phyloP scores from a whole-genome alignment of 2,113 vertebrate species.

The Nesospiza acunhae region DNA sequence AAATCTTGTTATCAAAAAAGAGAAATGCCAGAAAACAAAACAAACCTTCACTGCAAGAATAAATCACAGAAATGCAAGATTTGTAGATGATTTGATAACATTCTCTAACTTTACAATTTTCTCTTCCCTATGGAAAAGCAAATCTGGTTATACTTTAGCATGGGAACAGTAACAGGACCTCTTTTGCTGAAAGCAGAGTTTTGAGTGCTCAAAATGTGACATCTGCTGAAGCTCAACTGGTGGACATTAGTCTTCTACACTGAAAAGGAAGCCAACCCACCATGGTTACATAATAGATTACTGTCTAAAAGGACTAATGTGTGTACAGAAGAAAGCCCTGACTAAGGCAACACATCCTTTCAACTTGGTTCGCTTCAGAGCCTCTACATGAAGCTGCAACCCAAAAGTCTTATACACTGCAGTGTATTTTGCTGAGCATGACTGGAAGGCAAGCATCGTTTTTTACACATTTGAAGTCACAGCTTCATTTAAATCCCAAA shows the following conservation, averaged over 20 bases:
- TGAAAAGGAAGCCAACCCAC: neutral
- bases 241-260: neutral
- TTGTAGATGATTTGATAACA: neutral
- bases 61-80: neutral
- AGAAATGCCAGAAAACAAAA: neutral
- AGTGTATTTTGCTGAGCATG: neutral
- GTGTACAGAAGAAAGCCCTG: neutral
- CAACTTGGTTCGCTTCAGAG: neutral
- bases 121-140: neutral
- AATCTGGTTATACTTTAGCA: neutral
- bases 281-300: neutral
- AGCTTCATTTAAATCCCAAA: slow-evolving; percentile 28
- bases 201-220: neutral
- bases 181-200: neutral
- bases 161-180: neutral
- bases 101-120: neutral
- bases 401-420: neutral
- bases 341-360: neutral
- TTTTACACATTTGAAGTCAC: slow-evolving; percentile 21
- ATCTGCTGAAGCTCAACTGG: neutral
- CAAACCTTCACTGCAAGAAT: neutral
- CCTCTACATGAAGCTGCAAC: neutral
- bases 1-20: neutral
- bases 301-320: neutral
- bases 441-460: neutral